Evolutionary conservation across 2,113 vertebrate species (phyloP).

Genomic region (Elephas maximus): DNA sequence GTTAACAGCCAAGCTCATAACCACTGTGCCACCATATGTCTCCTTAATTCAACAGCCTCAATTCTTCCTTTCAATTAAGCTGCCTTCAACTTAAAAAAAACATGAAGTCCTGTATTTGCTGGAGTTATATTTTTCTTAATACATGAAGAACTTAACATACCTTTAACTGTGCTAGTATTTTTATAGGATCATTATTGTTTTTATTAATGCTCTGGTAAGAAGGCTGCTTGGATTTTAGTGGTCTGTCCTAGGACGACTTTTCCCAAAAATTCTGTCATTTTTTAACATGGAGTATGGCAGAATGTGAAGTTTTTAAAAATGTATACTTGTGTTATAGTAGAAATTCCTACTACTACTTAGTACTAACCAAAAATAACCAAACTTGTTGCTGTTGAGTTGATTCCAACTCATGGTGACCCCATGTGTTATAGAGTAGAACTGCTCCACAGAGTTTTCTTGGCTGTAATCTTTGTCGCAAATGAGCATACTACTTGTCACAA

Average conservation of each 20-base stretch:
- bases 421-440: not conserved
- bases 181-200: conserved; percentile 4
- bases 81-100: not conserved
- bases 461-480: not conserved
- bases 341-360: not conserved
- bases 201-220: conserved; percentile 44
- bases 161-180: conserved; percentile 4
- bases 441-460: not conserved
- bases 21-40: not conserved
- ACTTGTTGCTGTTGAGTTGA: not conserved
- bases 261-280: not conserved
- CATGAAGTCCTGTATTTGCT: not conserved
- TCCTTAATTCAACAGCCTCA: conserved; percentile 5
- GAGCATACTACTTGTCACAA: not conserved
- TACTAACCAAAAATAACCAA: not conserved
- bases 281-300: conserved; percentile 20
- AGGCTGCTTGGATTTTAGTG: not conserved
- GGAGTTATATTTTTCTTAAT: not conserved
- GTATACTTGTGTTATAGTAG: not conserved
- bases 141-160: conserved; percentile 24
- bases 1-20: too few species aligned
- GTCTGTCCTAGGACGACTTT: not conserved
- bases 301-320: conserved; percentile 33
- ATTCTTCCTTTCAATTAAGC: not conserved
- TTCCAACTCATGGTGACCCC: not conserved